Evolutionary conservation across 2,113 vertebrate genomes (phyloP).

Genomic region (Oxyruncus cristatus): DNA sequence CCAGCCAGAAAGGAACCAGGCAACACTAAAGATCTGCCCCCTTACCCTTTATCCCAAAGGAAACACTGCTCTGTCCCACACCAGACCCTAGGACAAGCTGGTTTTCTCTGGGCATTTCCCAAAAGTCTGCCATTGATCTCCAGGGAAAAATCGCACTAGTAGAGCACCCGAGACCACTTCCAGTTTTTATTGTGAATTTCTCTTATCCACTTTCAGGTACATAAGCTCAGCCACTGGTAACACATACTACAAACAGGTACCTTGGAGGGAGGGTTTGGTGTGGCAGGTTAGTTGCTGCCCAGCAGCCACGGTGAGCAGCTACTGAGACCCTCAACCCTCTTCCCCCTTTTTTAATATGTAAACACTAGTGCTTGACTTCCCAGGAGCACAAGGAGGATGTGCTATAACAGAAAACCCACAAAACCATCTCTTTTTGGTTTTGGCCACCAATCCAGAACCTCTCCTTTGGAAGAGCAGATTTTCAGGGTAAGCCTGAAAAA

Average conservation of each 20-base stretch:
- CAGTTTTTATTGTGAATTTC: background rate
- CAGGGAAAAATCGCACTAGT: background rate
- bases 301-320: background rate
- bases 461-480: background rate
- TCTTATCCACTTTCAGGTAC: background rate
- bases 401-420: background rate
- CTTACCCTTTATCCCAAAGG: background rate
- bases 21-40: background rate
- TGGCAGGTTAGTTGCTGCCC: background rate
- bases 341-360: accelerated
- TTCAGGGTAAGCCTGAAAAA: background rate
- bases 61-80: background rate
- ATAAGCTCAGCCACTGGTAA: background rate
- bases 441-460: background rate
- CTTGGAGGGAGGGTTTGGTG: background rate
- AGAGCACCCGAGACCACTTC: background rate
- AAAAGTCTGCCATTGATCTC: background rate
- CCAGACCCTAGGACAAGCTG: background rate
- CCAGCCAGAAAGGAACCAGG: background rate
- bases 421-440: background rate
- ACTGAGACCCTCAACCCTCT: background rate
- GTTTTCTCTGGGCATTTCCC: background rate
- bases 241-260: no score
- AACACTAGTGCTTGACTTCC: background rate
- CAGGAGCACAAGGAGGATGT: background rate